Evolutionary conservation across 1,140 invertebrate species (phyloP).

Genomic region (Papilio aristodemus): DNA sequence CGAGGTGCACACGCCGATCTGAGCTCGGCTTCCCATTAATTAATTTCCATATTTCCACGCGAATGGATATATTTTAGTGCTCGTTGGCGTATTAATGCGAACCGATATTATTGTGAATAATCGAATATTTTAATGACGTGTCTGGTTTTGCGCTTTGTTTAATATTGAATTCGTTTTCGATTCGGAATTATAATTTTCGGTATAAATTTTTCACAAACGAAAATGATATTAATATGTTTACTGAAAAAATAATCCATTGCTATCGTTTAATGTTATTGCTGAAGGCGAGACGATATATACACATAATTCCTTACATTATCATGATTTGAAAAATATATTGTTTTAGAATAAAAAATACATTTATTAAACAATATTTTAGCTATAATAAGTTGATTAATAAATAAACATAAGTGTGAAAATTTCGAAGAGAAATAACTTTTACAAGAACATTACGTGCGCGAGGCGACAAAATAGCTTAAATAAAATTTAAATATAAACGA

Average conservation of each 20-base stretch:
- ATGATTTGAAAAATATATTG: no score
- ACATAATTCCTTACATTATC: no score
- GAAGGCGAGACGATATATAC: no score
- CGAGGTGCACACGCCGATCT: neutral
- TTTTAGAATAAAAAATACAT: no score
- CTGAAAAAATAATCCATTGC: neutral
- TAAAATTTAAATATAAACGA: constrained; percentile 29
- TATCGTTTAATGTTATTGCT: no score
- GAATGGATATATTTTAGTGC: constrained; percentile 26
- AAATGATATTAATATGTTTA: constrained; percentile 9
- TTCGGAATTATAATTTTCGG: constrained; percentile 6
- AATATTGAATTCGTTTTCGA: neutral
- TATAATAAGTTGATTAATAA: no score
- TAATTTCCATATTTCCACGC: constrained; percentile 32
- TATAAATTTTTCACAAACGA: neutral
- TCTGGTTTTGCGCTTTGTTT: constrained; percentile 4
- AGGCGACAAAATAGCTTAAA: neutral
- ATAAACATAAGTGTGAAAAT: neutral
- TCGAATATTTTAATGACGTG: constrained; percentile 32
- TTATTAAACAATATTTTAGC: no score
- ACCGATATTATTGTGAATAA: constrained; percentile 30
- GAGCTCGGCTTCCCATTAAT: constrained; percentile 16
- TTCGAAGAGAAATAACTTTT: neutral
- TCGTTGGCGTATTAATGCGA: constrained; percentile 22
- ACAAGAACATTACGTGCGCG: neutral